Evolutionary conservation across 2,797 vertebrate genomes (phyloP).

Genomic region (Trematocara caparti): DNA sequence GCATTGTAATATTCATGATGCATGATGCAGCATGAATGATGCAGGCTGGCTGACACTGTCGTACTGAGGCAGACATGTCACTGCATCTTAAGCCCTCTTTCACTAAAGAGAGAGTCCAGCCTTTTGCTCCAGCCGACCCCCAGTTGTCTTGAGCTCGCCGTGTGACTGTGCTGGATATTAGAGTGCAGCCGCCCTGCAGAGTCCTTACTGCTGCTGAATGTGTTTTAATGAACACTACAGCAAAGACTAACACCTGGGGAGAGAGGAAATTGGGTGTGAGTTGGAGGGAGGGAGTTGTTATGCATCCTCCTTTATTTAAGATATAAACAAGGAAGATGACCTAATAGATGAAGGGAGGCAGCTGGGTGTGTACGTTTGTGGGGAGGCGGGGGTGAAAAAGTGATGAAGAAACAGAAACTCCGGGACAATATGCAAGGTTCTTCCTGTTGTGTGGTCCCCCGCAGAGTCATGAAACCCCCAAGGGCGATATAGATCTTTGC

Average conservation of each 20-base stretch:
- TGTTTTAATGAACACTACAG: slow-evolving; percentile 69
- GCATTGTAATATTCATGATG: slow-evolving; percentile 49
- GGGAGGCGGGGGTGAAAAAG: slow-evolving; percentile 35
- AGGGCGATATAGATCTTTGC: slow-evolving; percentile 18
- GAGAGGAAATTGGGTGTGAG: slow-evolving; percentile 47
- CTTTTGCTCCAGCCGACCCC: background rate
- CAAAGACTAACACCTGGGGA: slow-evolving; percentile 60
- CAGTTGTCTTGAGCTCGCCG: slow-evolving; percentile 21
- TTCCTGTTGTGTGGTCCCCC: slow-evolving; percentile 50
- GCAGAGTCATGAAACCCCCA: slow-evolving; percentile 20
- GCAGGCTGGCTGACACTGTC: slow-evolving; percentile 13
- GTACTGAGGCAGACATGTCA: slow-evolving; percentile 14
- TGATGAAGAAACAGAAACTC: slow-evolving; percentile 62
- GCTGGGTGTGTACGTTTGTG: background rate
- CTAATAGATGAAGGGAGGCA: slow-evolving; percentile 14
- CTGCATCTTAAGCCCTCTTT: slow-evolving; percentile 14
- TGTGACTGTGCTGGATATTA: slow-evolving; percentile 45
- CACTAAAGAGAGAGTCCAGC: background rate
- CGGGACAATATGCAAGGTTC: slow-evolving; percentile 32
- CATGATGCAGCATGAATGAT: slow-evolving; percentile 42
- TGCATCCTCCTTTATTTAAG: slow-evolving; percentile 48
- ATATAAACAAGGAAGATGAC: slow-evolving; percentile 21
- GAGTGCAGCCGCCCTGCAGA: slow-evolving; percentile 45
- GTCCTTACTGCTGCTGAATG: slow-evolving; percentile 52
- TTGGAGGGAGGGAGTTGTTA: slow-evolving; percentile 16